Percentiles rank a stretch among this genome's conserved stretches.
These are phyloP conservation scores for Meganola albula DNA, from an alignment of 2,888 invertebrate genomes.

Conservation along the genomic window DNA sequence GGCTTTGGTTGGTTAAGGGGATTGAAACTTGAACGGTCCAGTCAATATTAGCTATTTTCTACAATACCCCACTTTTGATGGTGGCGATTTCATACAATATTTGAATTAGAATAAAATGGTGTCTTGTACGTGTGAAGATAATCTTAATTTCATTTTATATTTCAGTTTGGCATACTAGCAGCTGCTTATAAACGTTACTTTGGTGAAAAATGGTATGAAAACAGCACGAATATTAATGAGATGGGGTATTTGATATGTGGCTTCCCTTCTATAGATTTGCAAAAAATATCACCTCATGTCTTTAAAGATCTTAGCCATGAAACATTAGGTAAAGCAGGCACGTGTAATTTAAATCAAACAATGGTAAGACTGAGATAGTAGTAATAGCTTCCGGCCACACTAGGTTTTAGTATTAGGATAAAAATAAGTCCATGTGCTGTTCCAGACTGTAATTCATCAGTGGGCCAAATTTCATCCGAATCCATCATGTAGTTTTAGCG, in stretches of 20 bases:
- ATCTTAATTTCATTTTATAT: slow-evolving; percentile 9
- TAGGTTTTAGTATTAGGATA: no score
- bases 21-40: no score
- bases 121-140: no score
- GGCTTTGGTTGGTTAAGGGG: no score
- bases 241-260: slow-evolving; percentile 63
- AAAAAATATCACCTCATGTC: slow-evolving; percentile 45
- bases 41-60: no score
- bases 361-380: slow-evolving; percentile 32
- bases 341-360: slow-evolving; percentile 50
- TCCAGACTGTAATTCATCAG: no score
- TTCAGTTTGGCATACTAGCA: slow-evolving; percentile 54
- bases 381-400: no score
- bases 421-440: no score
- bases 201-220: slow-evolving; percentile 51
- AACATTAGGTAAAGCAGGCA: slow-evolving; percentile 44
- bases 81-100: background rate
- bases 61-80: no score
- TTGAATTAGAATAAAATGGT: no score
- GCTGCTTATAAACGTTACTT: slow-evolving; percentile 60
- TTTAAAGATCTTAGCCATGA: slow-evolving; percentile 50
- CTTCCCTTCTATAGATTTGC: slow-evolving; percentile 52
- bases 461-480: no score
- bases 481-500: no score
- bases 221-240: slow-evolving; percentile 51